Percentiles rank a stretch among this genome's conserved stretches.
Evolutionary conservation across 2,888 invertebrate species (phyloP).

Genomic region (Cryptocheilus praepositus): DNA sequence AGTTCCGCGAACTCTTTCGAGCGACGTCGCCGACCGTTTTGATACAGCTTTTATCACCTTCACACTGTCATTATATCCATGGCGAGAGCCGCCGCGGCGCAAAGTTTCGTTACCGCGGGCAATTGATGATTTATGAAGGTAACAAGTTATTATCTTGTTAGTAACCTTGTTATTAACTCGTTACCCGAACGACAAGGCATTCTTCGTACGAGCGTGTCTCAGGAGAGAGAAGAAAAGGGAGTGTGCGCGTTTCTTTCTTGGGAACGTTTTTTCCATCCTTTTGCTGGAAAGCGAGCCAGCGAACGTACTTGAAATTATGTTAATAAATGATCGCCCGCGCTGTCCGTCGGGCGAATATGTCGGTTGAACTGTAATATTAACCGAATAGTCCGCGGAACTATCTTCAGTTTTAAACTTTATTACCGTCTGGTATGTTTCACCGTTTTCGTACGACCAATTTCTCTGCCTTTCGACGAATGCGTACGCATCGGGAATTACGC

Average conservation of each 20-base stretch:
- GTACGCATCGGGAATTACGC: no score
- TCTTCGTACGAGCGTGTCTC: not conserved
- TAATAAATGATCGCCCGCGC: no score
- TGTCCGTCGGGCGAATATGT: no score
- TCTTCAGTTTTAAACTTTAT: no score
- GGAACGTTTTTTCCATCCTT: not conserved
- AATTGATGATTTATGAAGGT: slow-evolving; percentile 5
- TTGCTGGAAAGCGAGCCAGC: no score
- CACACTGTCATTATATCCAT: slow-evolving; percentile 17
- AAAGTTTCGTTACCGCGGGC: slow-evolving; percentile 2
- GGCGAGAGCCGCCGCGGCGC: not conserved
- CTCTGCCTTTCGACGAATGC: no score
- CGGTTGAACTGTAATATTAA: no score
- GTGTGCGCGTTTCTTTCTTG: no score
- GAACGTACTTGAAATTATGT: no score
- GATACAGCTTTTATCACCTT: slow-evolving; percentile 27
- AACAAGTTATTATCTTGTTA: slow-evolving; percentile 6
- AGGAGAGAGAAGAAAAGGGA: not conserved
- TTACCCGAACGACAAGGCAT: slow-evolving; percentile 2
- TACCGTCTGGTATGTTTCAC: no score
- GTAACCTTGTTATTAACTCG: slow-evolving; percentile 6
- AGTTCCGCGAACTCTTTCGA: slow-evolving; percentile 33
- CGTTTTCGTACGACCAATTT: no score
- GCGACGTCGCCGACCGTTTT: slow-evolving; percentile 9
- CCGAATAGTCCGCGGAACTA: no score